Conservation (phyloP, 1,140 invertebrate genomes). For the Zaprionus ornatus region DNA sequence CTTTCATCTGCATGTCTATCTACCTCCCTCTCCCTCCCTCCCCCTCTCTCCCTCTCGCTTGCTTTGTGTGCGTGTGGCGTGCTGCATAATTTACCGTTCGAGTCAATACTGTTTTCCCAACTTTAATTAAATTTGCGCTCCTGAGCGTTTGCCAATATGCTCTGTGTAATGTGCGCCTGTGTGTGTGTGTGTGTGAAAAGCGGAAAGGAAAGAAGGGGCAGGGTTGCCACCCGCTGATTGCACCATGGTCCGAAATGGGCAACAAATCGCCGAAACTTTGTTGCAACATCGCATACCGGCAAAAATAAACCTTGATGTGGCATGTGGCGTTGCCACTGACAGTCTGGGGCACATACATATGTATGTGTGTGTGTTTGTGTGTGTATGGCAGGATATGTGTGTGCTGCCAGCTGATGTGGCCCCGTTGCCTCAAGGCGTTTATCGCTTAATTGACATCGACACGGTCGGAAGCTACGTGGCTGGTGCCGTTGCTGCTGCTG, state of each 20-base stretch:
- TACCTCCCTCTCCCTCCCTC: background rate
- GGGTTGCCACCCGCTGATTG: slow-evolving; percentile 8
- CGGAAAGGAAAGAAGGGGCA: background rate
- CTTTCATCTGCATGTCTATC: slow-evolving; percentile 47
- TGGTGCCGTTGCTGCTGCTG: background rate
- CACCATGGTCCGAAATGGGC: slow-evolving; percentile 57
- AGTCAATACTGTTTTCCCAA: slow-evolving; percentile 79
- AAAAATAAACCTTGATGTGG: slow-evolving; percentile 11
- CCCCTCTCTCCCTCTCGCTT: background rate
- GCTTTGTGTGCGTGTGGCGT: slow-evolving; percentile 66
- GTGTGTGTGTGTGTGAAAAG: slow-evolving; percentile 4
- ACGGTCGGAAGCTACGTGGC: slow-evolving; percentile 1
- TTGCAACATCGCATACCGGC: slow-evolving; percentile 24
- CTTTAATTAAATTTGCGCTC: slow-evolving; percentile 80
- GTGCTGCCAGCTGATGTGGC: background rate
- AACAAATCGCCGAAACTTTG: slow-evolving; percentile 59
- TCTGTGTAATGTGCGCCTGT: slow-evolving; percentile 16
- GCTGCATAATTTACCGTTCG: slow-evolving; percentile 78
- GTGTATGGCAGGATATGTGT: background rate
- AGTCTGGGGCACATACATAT: background rate
- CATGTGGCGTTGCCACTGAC: background rate
- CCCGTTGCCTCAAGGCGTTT: slow-evolving; percentile 56
- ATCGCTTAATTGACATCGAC: slow-evolving; percentile 59
- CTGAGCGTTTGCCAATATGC: slow-evolving; percentile 51
- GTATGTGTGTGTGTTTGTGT: background rate